Conservation (phyloP, 2,113 vertebrate genomes). For the Labrus mixtus region DNA sequence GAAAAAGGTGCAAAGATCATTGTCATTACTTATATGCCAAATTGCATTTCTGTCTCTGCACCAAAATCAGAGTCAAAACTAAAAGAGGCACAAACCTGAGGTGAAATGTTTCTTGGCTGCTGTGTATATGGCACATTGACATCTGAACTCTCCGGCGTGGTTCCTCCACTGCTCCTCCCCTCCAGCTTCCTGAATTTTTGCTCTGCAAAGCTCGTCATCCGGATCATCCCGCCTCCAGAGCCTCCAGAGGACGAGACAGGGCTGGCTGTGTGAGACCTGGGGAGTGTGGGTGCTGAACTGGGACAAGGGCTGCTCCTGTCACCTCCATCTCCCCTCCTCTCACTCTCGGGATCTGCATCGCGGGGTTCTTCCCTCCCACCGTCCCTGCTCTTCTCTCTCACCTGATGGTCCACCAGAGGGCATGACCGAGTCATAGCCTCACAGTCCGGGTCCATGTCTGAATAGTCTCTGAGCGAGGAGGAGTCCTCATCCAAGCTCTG, state of each 20-base stretch:
- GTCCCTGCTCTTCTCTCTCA: slow-evolving; percentile 35
- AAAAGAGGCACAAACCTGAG: slow-evolving; percentile 79
- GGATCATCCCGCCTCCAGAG: slow-evolving; percentile 88
- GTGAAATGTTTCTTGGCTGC: slow-evolving; percentile 82
- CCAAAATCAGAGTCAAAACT: not conserved
- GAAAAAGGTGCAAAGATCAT: slow-evolving; percentile 8
- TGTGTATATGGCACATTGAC: slow-evolving; percentile 88
- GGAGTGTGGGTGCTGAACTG: slow-evolving; percentile 87
- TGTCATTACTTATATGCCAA: not conserved
- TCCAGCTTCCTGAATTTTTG: slow-evolving; percentile 96
- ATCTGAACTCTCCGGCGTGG: slow-evolving; percentile 94
- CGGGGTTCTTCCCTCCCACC: slow-evolving; percentile 29
- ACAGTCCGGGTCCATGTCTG: slow-evolving; percentile 94
- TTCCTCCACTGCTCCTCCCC: slow-evolving; percentile 93
- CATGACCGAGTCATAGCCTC: slow-evolving; percentile 83
- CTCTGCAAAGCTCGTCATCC: slow-evolving; percentile 99
- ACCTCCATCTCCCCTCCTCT: slow-evolving; percentile 55
- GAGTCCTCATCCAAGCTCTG: slow-evolving; percentile 97
- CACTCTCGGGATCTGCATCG: slow-evolving; percentile 24
- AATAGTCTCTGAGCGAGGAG: slow-evolving; percentile 95
- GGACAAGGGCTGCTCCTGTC: slow-evolving; percentile 87
- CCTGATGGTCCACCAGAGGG: slow-evolving; percentile 65
- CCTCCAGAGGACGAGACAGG: slow-evolving; percentile 91
- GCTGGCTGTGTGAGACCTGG: slow-evolving; percentile 90
- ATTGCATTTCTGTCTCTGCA: not conserved